phyloP scores from a whole-genome alignment of 1,140 invertebrate species.

The Palaemon carinicauda region DNA sequence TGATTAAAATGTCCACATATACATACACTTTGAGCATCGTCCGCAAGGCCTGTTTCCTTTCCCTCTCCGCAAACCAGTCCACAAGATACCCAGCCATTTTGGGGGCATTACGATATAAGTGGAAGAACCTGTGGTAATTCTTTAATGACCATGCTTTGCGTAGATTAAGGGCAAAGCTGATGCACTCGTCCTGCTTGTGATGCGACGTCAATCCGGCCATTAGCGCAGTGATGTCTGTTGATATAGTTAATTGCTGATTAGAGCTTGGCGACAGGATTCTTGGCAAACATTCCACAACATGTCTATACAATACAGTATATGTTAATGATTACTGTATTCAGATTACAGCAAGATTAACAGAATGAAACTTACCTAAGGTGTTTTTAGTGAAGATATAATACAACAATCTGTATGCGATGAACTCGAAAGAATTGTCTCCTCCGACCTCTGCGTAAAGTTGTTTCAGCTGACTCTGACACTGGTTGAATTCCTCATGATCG shows the following conservation, averaged over 20 bases:
- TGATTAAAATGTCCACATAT: not conserved
- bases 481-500: slow-evolving; percentile 98
- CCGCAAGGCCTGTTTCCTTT: slow-evolving; percentile 89
- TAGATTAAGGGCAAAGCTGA: slow-evolving; percentile 86
- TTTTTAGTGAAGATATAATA: slow-evolving; percentile 98
- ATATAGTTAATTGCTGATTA: not conserved
- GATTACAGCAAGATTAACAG: not conserved
- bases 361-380: slow-evolving; percentile 79
- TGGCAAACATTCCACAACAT: not conserved
- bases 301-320: not conserved
- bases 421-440: slow-evolving; percentile 81
- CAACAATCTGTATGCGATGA: slow-evolving; percentile 92
- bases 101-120: slow-evolving; percentile 85
- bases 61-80: slow-evolving; percentile 95
- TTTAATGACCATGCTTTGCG: slow-evolving; percentile 88
- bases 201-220: slow-evolving; percentile 79
- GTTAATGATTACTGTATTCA: not conserved
- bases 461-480: slow-evolving; percentile 97
- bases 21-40: slow-evolving; percentile 96
- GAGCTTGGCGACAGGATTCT: not conserved
- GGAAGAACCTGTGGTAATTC: slow-evolving; percentile 90
- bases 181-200: slow-evolving; percentile 84
- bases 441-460: slow-evolving; percentile 85
- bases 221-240: slow-evolving; percentile 90
- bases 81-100: slow-evolving; percentile 96